These are phyloP conservation scores for Hippocampus mohnikei DNA, from an alignment of 2,113 vertebrate species.

Conservation along the genomic window DNA sequence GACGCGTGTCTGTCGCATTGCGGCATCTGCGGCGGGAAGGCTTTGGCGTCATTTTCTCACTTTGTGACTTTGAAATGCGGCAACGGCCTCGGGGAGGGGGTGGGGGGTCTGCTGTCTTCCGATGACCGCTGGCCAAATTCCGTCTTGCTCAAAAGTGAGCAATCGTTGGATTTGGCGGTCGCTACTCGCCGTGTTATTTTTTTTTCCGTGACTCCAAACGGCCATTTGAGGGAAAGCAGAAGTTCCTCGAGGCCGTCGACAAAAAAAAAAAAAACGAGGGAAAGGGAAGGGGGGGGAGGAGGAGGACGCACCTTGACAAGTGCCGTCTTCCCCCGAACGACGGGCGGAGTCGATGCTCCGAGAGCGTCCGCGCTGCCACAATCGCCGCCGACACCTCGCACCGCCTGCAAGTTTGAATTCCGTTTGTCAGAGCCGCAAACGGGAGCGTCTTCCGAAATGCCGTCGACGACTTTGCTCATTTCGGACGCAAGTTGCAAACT, in stretches of 20 bases:
- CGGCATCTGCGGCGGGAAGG: constrained; percentile 42
- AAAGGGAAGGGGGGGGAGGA: background rate
- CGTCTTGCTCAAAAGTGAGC: too few species aligned
- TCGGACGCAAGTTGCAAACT: background rate
- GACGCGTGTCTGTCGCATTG: constrained; percentile 56
- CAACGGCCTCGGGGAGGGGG: background rate
- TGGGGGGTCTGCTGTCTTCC: too few species aligned
- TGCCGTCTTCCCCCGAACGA: constrained; percentile 83
- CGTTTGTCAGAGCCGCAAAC: constrained; percentile 8
- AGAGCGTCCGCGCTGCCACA: constrained; percentile 51
- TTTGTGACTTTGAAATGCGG: background rate
- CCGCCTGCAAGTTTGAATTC: constrained; percentile 72
- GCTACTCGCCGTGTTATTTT: too few species aligned
- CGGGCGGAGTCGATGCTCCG: constrained; percentile 80
- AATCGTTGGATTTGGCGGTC: too few species aligned
- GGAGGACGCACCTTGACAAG: constrained; percentile 83
- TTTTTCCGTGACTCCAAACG: too few species aligned
- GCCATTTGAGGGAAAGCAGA: too few species aligned
- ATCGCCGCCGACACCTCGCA: constrained; percentile 82
- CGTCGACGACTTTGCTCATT: too few species aligned
- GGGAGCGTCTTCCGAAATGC: background rate
- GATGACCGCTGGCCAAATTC: too few species aligned
- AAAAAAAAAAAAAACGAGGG: too few species aligned
- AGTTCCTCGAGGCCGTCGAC: too few species aligned
- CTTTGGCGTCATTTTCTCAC: background rate